Percentiles rank a stretch among this genome's conserved stretches.
Evolutionary conservation across 2,888 invertebrate species (phyloP).

Genomic region (Leptinotarsa rubiginosa): DNA sequence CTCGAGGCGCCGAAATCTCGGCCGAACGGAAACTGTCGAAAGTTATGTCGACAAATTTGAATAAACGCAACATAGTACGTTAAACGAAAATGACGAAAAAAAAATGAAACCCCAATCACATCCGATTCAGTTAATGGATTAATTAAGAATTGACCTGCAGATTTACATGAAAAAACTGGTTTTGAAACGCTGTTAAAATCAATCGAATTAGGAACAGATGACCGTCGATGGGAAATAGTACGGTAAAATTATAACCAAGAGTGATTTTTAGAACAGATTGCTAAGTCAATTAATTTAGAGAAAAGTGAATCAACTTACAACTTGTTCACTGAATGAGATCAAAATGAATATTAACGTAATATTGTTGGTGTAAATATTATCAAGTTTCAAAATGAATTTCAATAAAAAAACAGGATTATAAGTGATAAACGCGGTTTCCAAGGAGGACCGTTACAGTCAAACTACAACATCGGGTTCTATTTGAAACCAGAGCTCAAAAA

Average conservation of each 20-base stretch:
- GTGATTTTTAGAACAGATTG: too few relatives aligned
- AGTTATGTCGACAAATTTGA: conserved; percentile 33
- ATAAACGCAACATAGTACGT: conserved; percentile 21
- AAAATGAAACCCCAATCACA: conserved; percentile 45
- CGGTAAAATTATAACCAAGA: background rate
- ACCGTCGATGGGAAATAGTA: background rate
- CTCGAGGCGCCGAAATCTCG: conserved; percentile 35
- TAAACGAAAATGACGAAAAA: conserved; percentile 8
- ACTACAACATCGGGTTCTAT: too few relatives aligned
- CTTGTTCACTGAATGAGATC: too few relatives aligned
- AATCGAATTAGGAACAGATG: background rate
- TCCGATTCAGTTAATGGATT: conserved; percentile 45
- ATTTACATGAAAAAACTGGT: conserved; percentile 38
- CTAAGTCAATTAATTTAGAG: background rate
- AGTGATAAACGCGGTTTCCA: too few relatives aligned
- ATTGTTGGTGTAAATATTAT: too few relatives aligned
- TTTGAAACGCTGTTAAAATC: conserved; percentile 14
- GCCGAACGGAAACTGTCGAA: conserved; percentile 35
- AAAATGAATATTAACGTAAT: too few relatives aligned
- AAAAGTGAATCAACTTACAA: background rate
- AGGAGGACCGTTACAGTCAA: too few relatives aligned
- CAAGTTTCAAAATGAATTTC: too few relatives aligned
- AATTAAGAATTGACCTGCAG: conserved; percentile 40
- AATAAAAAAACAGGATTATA: too few relatives aligned
- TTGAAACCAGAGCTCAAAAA: too few relatives aligned